These are phyloP conservation scores for Pagetopsis macropterus DNA, from an alignment of 2,797 vertebrate genomes.

Conservation along the genomic window DNA sequence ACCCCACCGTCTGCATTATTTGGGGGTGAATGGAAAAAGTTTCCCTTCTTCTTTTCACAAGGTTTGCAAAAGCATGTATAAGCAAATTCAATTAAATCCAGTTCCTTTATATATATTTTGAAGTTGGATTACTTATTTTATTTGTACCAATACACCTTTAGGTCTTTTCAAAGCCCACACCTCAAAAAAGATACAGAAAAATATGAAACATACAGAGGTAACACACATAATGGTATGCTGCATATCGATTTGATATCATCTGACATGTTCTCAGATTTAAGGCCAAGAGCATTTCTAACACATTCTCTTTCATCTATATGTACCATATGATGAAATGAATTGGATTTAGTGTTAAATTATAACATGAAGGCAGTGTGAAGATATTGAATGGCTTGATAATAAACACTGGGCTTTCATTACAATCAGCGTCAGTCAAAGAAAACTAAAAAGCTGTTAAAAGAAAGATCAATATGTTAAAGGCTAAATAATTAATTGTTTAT, in stretches of 20 bases:
- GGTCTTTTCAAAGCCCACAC: not conserved
- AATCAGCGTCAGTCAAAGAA: slow-evolving; percentile 15
- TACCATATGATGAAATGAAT: slow-evolving; percentile 10
- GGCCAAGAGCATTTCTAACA: not conserved
- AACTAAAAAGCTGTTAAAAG: slow-evolving; percentile 39
- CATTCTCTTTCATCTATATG: not conserved
- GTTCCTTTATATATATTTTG: not conserved
- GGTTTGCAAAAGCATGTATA: not conserved
- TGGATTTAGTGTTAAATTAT: slow-evolving; percentile 5
- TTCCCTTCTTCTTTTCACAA: not conserved
- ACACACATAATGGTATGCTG: not conserved
- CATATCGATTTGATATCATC: not conserved
- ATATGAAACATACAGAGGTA: not conserved
- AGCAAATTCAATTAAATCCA: slow-evolving; percentile 23
- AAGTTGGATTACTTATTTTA: slow-evolving; percentile 5
- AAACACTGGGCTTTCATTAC: slow-evolving; percentile 36
- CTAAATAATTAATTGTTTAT: slow-evolving; percentile 54
- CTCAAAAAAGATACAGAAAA: not conserved
- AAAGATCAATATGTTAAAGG: slow-evolving; percentile 45
- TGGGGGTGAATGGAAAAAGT: not conserved
- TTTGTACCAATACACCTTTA: not conserved
- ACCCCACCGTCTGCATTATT: not conserved
- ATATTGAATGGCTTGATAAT: slow-evolving; percentile 43
- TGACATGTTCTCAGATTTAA: slow-evolving; percentile 10
- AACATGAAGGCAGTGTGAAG: slow-evolving; percentile 14